Evolutionary conservation across 2,888 invertebrate genomes (phyloP).

Genomic region (Limnephilus rhombicus): DNA sequence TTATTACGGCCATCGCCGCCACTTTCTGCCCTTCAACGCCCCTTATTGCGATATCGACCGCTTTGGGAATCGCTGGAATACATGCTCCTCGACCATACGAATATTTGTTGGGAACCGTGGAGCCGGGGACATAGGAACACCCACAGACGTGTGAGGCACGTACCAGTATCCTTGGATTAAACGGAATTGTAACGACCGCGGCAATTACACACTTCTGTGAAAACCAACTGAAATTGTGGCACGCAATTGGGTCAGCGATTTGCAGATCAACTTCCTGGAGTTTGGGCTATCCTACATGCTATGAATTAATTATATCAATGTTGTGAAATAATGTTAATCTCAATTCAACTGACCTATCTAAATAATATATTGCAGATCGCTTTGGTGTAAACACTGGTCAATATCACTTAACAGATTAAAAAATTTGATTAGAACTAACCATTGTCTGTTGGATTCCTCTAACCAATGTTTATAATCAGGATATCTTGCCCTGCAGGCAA

Average conservation of each 20-base stretch:
- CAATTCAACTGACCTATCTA: neutral
- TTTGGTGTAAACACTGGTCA: neutral
- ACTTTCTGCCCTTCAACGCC: neutral
- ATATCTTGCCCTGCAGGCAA: neutral
- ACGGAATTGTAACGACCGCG: constrained; percentile 15
- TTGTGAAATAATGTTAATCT: neutral
- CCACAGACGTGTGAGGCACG: constrained; percentile 24
- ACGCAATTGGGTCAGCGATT: constrained; percentile 26
- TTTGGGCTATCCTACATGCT: neutral
- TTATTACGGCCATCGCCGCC: too few species aligned
- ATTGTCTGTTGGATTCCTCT: too few species aligned
- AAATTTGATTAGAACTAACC: neutral
- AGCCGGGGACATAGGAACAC: neutral
- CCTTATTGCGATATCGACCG: neutral
- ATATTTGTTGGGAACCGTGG: neutral
- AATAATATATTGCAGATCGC: neutral
- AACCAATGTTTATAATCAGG: too few species aligned
- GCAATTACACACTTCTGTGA: constrained; percentile 42
- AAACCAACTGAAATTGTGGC: constrained; percentile 29
- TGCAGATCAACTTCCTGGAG: constrained; percentile 31
- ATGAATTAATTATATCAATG: neutral
- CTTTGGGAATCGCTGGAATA: neutral
- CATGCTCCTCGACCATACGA: neutral
- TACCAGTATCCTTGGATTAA: constrained; percentile 17
- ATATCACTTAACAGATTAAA: neutral